These are phyloP conservation scores for Pachymerium ferrugineum DNA, from an alignment of 2,888 invertebrate species.

Conservation along the genomic window DNA sequence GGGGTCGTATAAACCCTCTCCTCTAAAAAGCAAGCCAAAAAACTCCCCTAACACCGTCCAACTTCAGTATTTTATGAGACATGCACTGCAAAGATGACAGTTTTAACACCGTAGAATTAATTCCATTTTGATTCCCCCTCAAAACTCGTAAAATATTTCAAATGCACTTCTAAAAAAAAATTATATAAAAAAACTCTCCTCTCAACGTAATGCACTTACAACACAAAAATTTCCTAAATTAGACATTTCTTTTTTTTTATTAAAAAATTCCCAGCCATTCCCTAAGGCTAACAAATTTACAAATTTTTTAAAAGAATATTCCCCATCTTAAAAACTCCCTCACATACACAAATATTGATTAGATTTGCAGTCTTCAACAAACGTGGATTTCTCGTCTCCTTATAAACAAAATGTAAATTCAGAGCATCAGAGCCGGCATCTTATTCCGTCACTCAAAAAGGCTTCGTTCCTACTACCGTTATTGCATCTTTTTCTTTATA, in stretches of 20 bases:
- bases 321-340: neutral
- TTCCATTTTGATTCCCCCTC: neutral
- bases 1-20: constrained; percentile 2
- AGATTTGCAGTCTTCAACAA: too few relatives aligned
- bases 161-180: neutral
- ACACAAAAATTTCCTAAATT: neutral
- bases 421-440: neutral
- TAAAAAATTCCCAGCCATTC: neutral
- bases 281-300: neutral
- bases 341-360: neutral
- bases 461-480: too few relatives aligned
- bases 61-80: neutral
- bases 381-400: neutral
- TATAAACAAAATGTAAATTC: constrained; percentile 7
- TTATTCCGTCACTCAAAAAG: constrained; percentile 24
- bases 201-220: neutral
- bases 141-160: neutral
- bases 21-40: neutral
- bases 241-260: neutral
- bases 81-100: neutral
- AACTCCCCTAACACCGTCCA: neutral
- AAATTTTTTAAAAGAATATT: too few relatives aligned
- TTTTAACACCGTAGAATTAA: neutral
- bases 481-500: constrained; percentile 14
- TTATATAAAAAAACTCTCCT: neutral